Evolutionary conservation across 2,888 invertebrate species (phyloP).

Genomic region (Macropis europaea): DNA sequence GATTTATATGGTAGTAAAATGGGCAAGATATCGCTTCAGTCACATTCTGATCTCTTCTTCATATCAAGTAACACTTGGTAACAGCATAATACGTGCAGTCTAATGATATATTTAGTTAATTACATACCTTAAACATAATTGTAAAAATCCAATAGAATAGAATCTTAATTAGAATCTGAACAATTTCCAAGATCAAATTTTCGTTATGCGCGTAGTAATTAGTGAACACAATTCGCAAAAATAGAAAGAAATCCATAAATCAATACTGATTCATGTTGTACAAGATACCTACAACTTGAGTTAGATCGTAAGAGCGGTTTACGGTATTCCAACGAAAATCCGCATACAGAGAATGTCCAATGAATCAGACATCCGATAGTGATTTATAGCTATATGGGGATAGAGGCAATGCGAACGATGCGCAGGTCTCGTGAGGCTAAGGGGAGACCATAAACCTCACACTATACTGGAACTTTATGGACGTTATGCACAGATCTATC

Average conservation of each 20-base stretch:
- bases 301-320: conserved; percentile 24
- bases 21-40: too few relatives aligned
- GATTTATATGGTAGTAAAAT: too few relatives aligned
- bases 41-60: too few relatives aligned
- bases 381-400: conserved; percentile 71
- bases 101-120: too few relatives aligned
- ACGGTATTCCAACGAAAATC: conserved; percentile 49
- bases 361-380: conserved; percentile 64
- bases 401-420: conserved; percentile 59
- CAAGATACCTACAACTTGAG: not conserved
- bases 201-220: too few relatives aligned
- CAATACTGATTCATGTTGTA: not conserved
- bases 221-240: too few relatives aligned
- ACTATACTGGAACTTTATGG: conserved; percentile 71
- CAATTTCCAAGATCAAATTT: too few relatives aligned
- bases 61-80: too few relatives aligned
- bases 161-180: too few relatives aligned
- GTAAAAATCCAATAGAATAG: too few relatives aligned
- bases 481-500: conserved; percentile 73
- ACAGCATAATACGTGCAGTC: too few relatives aligned
- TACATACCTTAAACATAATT: too few relatives aligned
- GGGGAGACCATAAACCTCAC: conserved; percentile 58
- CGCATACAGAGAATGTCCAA: conserved; percentile 45
- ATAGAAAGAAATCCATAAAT: not conserved
- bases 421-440: conserved; percentile 59